Evolutionary conservation across 2,888 invertebrate genomes (phyloP).

Genomic region (Drosophila subquinaria): DNA sequence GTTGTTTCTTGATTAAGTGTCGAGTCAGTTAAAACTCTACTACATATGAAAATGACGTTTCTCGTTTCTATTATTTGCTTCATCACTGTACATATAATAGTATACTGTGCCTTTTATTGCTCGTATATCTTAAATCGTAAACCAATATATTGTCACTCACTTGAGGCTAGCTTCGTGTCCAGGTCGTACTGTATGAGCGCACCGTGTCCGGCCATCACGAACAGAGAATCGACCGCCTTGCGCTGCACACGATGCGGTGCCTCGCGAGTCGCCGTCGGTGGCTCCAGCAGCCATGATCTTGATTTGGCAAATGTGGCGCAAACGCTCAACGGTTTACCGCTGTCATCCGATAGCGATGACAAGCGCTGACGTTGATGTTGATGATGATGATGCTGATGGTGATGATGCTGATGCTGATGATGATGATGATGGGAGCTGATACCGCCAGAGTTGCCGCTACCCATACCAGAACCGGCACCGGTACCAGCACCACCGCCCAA

Average conservation of each 20-base stretch:
- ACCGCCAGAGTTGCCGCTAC: conserved; percentile 37
- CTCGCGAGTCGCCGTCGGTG: conserved; percentile 86
- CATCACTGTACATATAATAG: too few relatives aligned
- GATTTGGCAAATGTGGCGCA: conserved; percentile 92
- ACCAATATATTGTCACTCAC: conserved; percentile 56
- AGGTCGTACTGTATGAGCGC: conserved; percentile 94
- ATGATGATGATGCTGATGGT: conserved; percentile 88
- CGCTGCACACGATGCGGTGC: conserved; percentile 85
- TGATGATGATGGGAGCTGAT: conserved; percentile 86
- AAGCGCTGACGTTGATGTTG: conserved; percentile 88
- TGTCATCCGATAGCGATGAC: conserved; percentile 90
- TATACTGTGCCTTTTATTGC: too few relatives aligned
- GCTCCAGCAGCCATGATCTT: conserved; percentile 89
- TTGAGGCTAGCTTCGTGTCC: conserved; percentile 89
- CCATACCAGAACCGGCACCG: conserved; percentile 23
- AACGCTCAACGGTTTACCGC: conserved; percentile 90
- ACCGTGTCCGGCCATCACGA: conserved; percentile 95
- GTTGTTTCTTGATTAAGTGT: too few relatives aligned
- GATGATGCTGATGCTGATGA: conserved; percentile 88
- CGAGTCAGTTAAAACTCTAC: too few relatives aligned
- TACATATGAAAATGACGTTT: too few relatives aligned
- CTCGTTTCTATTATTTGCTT: too few relatives aligned
- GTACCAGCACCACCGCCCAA: conserved; percentile 54
- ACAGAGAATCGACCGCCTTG: conserved; percentile 93
- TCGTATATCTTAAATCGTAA: too few relatives aligned